These are phyloP conservation scores for Alethe castanea DNA, from an alignment of 2,113 vertebrate species.

Conservation along the genomic window DNA sequence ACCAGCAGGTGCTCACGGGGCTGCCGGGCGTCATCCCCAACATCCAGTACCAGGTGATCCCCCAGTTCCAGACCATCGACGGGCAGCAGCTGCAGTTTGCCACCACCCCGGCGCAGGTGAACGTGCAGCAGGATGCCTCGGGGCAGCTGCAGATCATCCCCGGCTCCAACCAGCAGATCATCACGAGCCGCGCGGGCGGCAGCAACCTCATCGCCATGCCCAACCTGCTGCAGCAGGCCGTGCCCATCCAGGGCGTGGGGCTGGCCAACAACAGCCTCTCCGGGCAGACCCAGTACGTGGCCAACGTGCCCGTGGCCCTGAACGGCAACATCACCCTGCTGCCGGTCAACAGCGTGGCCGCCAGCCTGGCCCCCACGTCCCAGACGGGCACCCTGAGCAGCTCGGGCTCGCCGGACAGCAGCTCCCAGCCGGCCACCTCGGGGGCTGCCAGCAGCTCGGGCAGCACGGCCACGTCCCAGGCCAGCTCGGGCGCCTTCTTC, in stretches of 20 bases:
- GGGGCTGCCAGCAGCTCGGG: slow-evolving; percentile 66
- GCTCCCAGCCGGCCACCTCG: slow-evolving; percentile 71
- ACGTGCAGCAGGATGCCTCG: slow-evolving; percentile 85
- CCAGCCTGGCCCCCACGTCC: slow-evolving; percentile 79
- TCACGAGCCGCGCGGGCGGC: slow-evolving; percentile 75
- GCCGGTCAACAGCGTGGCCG: slow-evolving; percentile 83
- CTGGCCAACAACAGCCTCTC: slow-evolving; percentile 85
- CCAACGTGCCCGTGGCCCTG: slow-evolving; percentile 91
- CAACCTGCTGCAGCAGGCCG: slow-evolving; percentile 88
- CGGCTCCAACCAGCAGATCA: slow-evolving; percentile 87
- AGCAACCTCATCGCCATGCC: slow-evolving; percentile 93
- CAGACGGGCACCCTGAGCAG: slow-evolving; percentile 78
- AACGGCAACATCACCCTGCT: slow-evolving; percentile 95
- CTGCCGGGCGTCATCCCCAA: slow-evolving; percentile 88
- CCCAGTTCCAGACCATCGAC: slow-evolving; percentile 94
- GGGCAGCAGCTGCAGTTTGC: slow-evolving; percentile 92
- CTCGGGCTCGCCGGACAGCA: slow-evolving; percentile 74
- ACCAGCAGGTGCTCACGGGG: slow-evolving; percentile 89
- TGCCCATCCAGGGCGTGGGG: slow-evolving; percentile 91
- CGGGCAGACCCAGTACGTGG: slow-evolving; percentile 89
- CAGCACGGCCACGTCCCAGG: slow-evolving; percentile 62
- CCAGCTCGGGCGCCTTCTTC: slow-evolving; percentile 71
- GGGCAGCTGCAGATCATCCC: slow-evolving; percentile 92
- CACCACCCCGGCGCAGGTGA: slow-evolving; percentile 71
- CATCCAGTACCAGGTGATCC: slow-evolving; percentile 96